Base-by-base conservation (phyloP, 2,888 invertebrate species). In the Napeogenes sylphis region DNA sequence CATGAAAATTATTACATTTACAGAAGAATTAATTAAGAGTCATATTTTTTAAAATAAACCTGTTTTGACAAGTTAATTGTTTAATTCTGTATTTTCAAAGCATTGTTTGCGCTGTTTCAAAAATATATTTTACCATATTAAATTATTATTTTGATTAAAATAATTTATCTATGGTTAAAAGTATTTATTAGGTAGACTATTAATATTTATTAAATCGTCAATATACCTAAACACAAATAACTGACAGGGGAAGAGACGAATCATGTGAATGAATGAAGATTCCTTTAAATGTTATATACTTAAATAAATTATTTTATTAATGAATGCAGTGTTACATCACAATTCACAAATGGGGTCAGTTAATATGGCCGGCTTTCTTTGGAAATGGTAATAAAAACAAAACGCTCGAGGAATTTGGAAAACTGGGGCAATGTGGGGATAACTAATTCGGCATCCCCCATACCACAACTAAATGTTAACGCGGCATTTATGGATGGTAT, bases 381-480 rank as follows among this genome's bases (percentile, higher is more conserved):
- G 62, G 56, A 58, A 63, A 63, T 60, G 53, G 58, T 57, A 60
- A 62, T 62, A 63, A 64, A 64, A 59, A 13, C n/a, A 59, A 51
- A 6, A 14, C 53, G 45, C 35, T 62, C 59, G 21, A 30, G 56
- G 12, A 58, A 10, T 45, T 54, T 5, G n/a, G 51, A 46, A 56
- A 64, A 64, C 45, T 62, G 54, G 54, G 60, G 53, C 58, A 51
- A 54, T 38, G 47, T 58, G 51, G 10, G 42, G 51, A 61, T 42
- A 45, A 45, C 33, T 54, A 57, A 53, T 21, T 46, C 51, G 53
- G 56, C 61, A 46, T 32, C 56, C 56, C 56, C 33, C 53, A 38
- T 45, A 62, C 70, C 63, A 58, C 65, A 68, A 66, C 65, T 60
- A 85, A 87, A 87, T 85, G 86, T 83, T 86, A 87, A 73, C 76